Evolutionary conservation across 2,888 invertebrate genomes (phyloP).

Genomic region (Papilio elwesi): DNA sequence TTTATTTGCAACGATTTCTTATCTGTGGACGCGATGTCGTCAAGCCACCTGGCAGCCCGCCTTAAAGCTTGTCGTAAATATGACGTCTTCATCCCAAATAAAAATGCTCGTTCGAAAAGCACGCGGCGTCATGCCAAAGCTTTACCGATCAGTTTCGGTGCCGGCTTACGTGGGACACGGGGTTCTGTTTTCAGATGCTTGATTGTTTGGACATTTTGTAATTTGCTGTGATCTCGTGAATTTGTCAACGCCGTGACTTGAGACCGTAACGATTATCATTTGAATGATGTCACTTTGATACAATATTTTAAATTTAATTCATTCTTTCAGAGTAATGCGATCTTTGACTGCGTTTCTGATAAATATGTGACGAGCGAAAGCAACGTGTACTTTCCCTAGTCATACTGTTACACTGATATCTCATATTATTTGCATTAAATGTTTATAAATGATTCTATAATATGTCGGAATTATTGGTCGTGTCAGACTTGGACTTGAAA

Average conservation of each 20-base stretch:
- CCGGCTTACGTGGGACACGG: constrained; percentile 10
- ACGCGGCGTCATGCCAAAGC: constrained; percentile 37
- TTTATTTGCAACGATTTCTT: constrained; percentile 18
- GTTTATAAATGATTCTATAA: too few relatives aligned
- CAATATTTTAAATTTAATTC: constrained; percentile 4
- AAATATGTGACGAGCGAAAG: too few relatives aligned
- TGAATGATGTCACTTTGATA: constrained; percentile 18
- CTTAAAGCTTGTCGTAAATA: constrained; percentile 24
- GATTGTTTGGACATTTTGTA: constrained; percentile 29
- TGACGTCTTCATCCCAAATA: constrained; percentile 36
- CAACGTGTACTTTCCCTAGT: too few relatives aligned
- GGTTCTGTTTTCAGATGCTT: constrained; percentile 7
- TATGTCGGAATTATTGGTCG: too few relatives aligned
- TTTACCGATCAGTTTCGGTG: constrained; percentile 18
- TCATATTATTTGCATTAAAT: too few relatives aligned
- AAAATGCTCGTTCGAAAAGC: constrained; percentile 37
- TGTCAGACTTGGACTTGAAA: too few relatives aligned
- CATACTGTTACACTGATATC: too few relatives aligned
- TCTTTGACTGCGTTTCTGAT: constrained; percentile 6
- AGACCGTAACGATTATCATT: constrained; percentile 22
- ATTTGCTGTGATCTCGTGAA: constrained; percentile 30
- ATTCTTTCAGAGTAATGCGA: neutral
- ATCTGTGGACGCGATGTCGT: constrained; percentile 25
- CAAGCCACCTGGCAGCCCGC: constrained; percentile 37
- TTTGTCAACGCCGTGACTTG: constrained; percentile 21